Conservation (phyloP, 1,140 invertebrate genomes). For the Campoletis sonorensis region DNA sequence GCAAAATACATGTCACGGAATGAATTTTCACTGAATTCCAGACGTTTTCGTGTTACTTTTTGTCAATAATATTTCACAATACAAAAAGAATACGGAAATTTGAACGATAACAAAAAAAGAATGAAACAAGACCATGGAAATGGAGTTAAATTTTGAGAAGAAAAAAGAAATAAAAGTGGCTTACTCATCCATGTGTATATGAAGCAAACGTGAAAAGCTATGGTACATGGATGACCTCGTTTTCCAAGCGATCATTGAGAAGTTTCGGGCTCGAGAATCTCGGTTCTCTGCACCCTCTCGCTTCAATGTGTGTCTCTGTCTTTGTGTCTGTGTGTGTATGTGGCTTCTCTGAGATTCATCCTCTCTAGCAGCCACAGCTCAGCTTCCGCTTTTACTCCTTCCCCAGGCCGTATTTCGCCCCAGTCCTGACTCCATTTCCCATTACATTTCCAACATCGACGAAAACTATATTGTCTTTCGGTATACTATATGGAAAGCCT, state of each 20-base stretch:
- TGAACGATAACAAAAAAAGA: background rate
- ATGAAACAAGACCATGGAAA: background rate
- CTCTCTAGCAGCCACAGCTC: conserved; percentile 22
- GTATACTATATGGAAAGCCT: background rate
- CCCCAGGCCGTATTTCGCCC: background rate
- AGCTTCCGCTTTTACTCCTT: conserved; percentile 24
- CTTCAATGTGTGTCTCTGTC: conserved; percentile 21
- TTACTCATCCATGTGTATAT: conserved; percentile 21
- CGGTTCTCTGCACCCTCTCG: background rate
- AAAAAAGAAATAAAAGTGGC: background rate
- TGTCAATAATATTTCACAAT: too few species aligned
- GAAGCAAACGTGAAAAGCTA: background rate
- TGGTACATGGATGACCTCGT: conserved; percentile 28
- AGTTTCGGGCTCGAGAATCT: conserved; percentile 38
- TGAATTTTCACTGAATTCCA: too few species aligned
- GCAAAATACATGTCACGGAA: too few species aligned
- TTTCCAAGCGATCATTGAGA: conserved; percentile 33
- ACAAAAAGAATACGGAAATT: background rate
- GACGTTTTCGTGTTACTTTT: too few species aligned
- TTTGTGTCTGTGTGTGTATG: background rate
- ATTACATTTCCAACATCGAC: conserved; percentile 31
- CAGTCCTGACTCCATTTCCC: background rate
- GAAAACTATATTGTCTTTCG: conserved; percentile 40
- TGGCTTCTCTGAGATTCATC: conserved; percentile 34
- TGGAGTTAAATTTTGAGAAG: background rate